Base-by-base conservation (phyloP, 2,888 invertebrate genomes). In the Chymomyza amoena region DNA sequence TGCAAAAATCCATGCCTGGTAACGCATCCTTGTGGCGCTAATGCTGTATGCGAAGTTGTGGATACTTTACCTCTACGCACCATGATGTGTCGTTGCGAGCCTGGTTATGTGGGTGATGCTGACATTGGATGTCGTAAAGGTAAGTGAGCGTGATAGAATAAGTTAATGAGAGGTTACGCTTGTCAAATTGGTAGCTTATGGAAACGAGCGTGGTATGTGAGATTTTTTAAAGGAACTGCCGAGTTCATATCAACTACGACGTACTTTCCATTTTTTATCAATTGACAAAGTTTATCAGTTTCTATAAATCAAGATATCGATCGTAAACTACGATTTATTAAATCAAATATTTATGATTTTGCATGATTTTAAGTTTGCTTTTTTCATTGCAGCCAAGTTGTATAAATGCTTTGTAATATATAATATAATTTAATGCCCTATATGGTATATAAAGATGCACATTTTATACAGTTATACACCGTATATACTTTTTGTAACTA, bases 61-160 rank as follows among this genome's bases (percentile, higher is more conserved):
- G 96, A 97, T 88, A 96, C 97, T 0, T 92, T 97, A 76, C 97
- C 97, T 6, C 93, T 97, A 92, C 94, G 97, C 80, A 97, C 97
- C 7, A 96, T 97, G 94, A 95, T 96, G 70, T 97, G 97, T 90
- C 95, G 96, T 88, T 98, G 97, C 89, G 93, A 96, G 73, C 94
- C 94, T 71, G 97, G 97, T 73, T 96, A 94, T 84, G 93, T 95
- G 79, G 97, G 97, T 78, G 97, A 97, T 91, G 97, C 97, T 10
- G 96, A 97, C 80, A 94, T 95, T 75, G 95, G 96, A 91, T 98
- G 97, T 91, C 94, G 93, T 89, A 94, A 93, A 93, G 95, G 97
- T 97, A 94, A 93, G 79, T 64, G 7, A 3, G 7, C 7, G 16
- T 6, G 15, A 0, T 18, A 18, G 20, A 15, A 15, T 61, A n/a